Base-by-base conservation (phyloP, 2,797 vertebrate species). In the Danio albolineatus region DNA sequence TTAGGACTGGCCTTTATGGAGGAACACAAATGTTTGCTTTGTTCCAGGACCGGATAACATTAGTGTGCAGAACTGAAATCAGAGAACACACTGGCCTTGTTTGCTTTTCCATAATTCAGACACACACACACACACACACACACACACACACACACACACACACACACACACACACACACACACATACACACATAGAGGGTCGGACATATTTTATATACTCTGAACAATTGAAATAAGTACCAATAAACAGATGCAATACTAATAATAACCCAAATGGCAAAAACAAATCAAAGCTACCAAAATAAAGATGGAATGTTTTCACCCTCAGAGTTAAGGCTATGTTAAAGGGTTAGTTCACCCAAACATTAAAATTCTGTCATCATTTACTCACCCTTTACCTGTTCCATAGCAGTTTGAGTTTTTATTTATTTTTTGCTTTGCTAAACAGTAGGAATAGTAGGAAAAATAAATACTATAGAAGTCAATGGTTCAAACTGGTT, bases 41-140 rank as follows among this genome's bases (percentile, higher is more conserved):
- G 89, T 91, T 91, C 86, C 54, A 17, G 70, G 82, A 85, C 89
- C 89, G 88, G 82, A 90, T 86, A 76, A 86, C 86, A 91, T 91
- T 89, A 88, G 85, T 86, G 83, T 82, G 83, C 82, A 88, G 85
- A 89, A 91, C 86, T 89, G 81, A 90, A 92, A 90, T 89, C 83
- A 89, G 85, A 83, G 74, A 77, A 65, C 79, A 66, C 10, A 46
- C 59, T 77, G 74, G 71, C 71, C 80, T 43, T 67, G 70, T 82
- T 82, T 56, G 43, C 49, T 51, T 56, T 70, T 69, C 43, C 62
- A 44, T 71, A 73, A 61, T 28, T 71, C 38, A 54, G 17, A 41
- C 60, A 69, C 56, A 59, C 78, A 64, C 72, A 60, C 81, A 61
- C 39, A 61, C n/a, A n/a, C 48, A n/a, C 56, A n/a, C n/a, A n/a